Base-by-base conservation (phyloP, 2,797 vertebrate genomes). In the Aulostomus chinensis region DNA sequence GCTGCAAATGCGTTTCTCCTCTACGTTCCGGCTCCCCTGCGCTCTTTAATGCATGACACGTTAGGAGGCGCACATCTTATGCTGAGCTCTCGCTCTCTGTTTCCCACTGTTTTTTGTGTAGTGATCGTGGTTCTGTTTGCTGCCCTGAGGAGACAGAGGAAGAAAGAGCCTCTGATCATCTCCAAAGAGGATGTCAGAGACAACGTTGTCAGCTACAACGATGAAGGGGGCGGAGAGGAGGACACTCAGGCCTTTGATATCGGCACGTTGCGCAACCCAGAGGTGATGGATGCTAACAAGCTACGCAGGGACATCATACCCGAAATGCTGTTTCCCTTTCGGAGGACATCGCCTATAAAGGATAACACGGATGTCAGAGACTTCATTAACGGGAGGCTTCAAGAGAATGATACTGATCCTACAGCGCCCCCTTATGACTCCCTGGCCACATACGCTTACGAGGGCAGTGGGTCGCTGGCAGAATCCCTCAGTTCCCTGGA, bases 191-290 rank as follows among this genome's bases (percentile, higher is more conserved):
- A 99, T 30, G 96, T 99, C 81, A 90, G 97, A 82, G 97, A 99
- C 92, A 99, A 98, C 83, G 96, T 99, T 3, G 97, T 99, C 83
- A 99, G 97, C 84, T 99, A 99, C 66, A 98, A 99, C 2, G 97
- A 99, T 5, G 97, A 99, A 73, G 97, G 97, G 0, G 97, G 97
- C 0, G 97, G 97, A 52, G 97, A 99, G 84, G 97, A 99, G 81
- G 97, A 99, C 87, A 99, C 97, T 0, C 96, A 99, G 81, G 97
- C 97, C 78, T 99, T 99, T 74, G 97, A 99, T 80, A 99, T 99
- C 0, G 97, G 96, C 69, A 98, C 97, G 0, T 90, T 99, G 77
- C 86, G 96, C 67, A 98, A 98, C 75, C 95, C 96, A 1, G 96
- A 97, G 29, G 94, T 93, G 47, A 91, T 98, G 0, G 97, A 99